A percentile compares a stretch with the other conserved stretches of the same genome.
Conservation (phyloP, 2,888 invertebrate genomes). For the Actias luna region DNA sequence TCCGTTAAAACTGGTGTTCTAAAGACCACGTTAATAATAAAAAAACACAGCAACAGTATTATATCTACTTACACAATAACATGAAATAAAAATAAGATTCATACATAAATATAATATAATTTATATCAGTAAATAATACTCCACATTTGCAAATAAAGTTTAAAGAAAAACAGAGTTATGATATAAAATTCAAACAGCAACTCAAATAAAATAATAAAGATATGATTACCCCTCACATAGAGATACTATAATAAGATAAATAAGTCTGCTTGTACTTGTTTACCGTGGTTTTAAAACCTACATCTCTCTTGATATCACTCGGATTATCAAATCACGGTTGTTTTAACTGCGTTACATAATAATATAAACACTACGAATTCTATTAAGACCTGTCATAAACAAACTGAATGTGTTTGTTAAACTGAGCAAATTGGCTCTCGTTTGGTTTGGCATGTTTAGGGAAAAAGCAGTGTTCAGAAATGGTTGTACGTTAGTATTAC, state of each 20-base stretch:
- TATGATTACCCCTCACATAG: conserved; percentile 9
- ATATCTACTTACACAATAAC: background rate
- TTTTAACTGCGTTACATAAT: background rate
- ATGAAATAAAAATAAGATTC: background rate
- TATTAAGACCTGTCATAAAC: background rate
- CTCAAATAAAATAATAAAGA: conserved; percentile 8
- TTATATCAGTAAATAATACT: background rate
- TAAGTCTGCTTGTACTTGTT: conserved; percentile 11
- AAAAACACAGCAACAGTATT: too few species aligned
- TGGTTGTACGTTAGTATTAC: too few species aligned
- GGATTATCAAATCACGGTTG: conserved; percentile 8
- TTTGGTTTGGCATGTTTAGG: too few species aligned
- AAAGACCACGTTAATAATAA: too few species aligned
- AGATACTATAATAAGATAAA: background rate
- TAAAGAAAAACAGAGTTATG: background rate
- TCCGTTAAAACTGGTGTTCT: too few species aligned
- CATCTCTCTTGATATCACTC: conserved; percentile 1
- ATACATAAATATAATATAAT: background rate
- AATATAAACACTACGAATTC: background rate
- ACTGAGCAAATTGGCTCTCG: too few species aligned
- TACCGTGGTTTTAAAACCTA: conserved; percentile 13
- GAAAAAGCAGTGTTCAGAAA: too few species aligned
- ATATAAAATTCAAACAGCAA: conserved; percentile 1
- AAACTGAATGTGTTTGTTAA: background rate
- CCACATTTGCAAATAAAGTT: background rate